Base-by-base conservation (phyloP, 2,797 vertebrate species). In the Oophaga sylvatica region DNA sequence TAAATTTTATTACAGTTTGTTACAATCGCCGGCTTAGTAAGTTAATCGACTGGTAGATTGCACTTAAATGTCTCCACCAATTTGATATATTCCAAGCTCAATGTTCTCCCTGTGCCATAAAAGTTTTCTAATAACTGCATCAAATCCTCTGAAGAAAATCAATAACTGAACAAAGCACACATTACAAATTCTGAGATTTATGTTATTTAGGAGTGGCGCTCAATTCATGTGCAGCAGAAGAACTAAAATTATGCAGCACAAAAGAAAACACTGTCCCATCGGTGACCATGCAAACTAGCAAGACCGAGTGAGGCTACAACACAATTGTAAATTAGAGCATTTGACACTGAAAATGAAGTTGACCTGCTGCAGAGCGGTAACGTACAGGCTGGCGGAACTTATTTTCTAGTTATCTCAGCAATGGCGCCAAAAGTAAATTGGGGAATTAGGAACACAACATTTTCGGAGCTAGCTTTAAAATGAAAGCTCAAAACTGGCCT, bases 151-250 rank as follows among this genome's bases (percentile, higher is more conserved):
- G 22, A 76, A 26, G 20, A 76, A 53, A 76, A 76, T 76, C 73
- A 76, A 76, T 76, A 76, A 76, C 45, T 53, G 45, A 76, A 76
- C 73, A 76, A 76, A 76, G 53, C 73, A 53, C 68, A 75, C n/a
- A 76, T 53, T 76, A 76, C 73, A 53, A 76, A 56, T 76, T 53
- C 22, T 76, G 73, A 53, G 73, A 76, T 53, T 76, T 15, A 56
- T 76, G 73, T 22, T 76, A 26, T 76, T 53, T 53, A 26, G 20
- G 45, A 73, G 35, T 41, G 20, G 19, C 20, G 70, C 70, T 73
- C 17, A 45, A 17, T 22, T 73, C 70, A 73, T 35, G 41, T 71
- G 2, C 31, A 75, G 71, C 19, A 48, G 41, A n/a, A n/a, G 5
- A 53, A 26, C 45, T 76, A 15, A 12, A n/a, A 26, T n/a, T n/a